Base-by-base conservation (phyloP, 2,797 vertebrate genomes). In the Pseudomugil gertrudae region DNA sequence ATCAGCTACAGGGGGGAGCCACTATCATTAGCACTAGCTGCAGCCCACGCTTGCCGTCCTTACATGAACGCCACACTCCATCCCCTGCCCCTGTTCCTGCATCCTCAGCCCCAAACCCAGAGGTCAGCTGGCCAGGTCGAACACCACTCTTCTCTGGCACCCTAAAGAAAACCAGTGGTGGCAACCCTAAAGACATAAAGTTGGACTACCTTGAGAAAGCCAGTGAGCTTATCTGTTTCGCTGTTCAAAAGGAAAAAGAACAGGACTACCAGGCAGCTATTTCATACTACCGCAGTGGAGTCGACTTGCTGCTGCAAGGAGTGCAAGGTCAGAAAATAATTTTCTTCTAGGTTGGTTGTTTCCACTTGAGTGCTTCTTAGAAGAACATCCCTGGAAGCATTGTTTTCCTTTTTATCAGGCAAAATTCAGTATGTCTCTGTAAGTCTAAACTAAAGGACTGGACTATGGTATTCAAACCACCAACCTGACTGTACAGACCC, bases 191-290 rank as follows among this genome's bases (percentile, higher is more conserved):
- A 52, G 89, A 91, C n/a, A 89, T 86, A 69, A 94, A 95, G 84
- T 92, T 90, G 56, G 97, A 98, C 86, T 99, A 99, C 81, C 88
- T 98, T 65, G 95, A 96, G 79, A 94, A 93, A 87, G 97, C 98
- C 30, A 95, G 95, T 1, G 95, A 98, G 75, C 93, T 96, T 77
- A 98, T 99, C 81, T 92, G 93, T 68, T 79, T 97, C 84, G 97
- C 97, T 29, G 91, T 96, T 63, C 95, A 96, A 91, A 98, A 96
- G 66, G 98, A 99, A 80, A 95, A 94, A 33, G 95, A 96, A 59
- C 93, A 94, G 52, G 95, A 99, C 84, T 99, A 95, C 86, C 94
- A 95, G 87, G 89, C 95, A 57, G 97, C 98, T 2, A 95, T 97
- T 82, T 92, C 91, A 23, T 97, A 94, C 90, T 99, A 99, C 83